A percentile compares a stretch with the other conserved stretches of the same genome.
Conservation (phyloP, 2,113 vertebrate genomes). For the Hydrolagus affinis region DNA sequence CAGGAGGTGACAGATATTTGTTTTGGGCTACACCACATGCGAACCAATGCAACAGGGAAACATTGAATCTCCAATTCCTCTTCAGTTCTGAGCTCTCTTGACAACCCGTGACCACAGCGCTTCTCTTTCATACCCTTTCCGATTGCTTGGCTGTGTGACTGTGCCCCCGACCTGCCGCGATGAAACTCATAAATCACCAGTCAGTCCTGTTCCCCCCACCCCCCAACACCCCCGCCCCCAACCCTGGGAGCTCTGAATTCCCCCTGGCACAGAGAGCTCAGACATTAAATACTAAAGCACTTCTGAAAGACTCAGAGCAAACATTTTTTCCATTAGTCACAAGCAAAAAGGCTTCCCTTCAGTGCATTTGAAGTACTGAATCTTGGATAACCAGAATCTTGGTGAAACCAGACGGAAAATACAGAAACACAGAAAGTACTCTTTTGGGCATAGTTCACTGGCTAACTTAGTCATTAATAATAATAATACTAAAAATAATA, state of each 20-base stretch:
- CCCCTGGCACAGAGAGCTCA: too few relatives aligned
- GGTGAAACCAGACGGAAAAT: background rate
- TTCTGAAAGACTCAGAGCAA: background rate
- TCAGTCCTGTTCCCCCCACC: too few relatives aligned
- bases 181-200: background rate
- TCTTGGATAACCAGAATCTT: background rate
- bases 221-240: background rate
- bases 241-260: background rate
- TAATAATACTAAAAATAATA: too few relatives aligned
- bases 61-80: background rate
- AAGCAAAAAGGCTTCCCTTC: background rate
- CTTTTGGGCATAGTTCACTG: background rate
- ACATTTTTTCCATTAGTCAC: background rate
- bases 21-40: too few relatives aligned
- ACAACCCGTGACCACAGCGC: background rate
- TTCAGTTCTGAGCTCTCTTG: background rate
- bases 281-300: slow-evolving; percentile 11
- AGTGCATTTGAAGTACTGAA: background rate
- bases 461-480: background rate
- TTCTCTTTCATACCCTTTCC: background rate
- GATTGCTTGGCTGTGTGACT: background rate
- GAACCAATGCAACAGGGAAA: background rate
- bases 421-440: background rate
- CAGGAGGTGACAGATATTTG: too few relatives aligned
- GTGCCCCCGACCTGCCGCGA: background rate